A percentile compares a stretch with the other conserved stretches of the same genome.
Evolutionary conservation across 2,113 vertebrate species (phyloP).

Genomic region (Microcebus jonahi): DNA sequence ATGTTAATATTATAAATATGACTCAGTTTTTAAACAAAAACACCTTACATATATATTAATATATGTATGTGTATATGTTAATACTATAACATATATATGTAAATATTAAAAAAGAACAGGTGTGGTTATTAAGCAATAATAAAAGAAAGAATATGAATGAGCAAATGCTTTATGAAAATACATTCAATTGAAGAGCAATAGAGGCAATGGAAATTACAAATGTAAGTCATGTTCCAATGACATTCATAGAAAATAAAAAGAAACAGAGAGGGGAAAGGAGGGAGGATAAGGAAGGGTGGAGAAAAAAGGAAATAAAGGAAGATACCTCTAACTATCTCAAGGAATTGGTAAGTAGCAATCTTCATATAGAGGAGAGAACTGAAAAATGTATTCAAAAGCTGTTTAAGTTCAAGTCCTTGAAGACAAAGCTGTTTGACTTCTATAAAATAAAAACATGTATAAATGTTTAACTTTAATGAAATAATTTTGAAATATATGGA

Average conservation of each 20-base stretch:
- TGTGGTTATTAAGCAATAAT: background rate
- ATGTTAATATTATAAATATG: background rate
- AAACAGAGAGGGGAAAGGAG: too few relatives aligned
- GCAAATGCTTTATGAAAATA: background rate
- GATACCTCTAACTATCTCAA: background rate
- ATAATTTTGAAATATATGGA: background rate
- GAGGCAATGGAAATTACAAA: background rate
- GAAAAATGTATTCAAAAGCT: background rate
- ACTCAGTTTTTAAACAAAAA: background rate
- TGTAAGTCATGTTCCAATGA: background rate
- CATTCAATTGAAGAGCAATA: background rate
- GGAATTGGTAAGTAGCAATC: background rate
- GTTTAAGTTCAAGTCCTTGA: background rate
- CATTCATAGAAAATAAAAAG: background rate
- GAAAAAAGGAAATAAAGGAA: background rate
- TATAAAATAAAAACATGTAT: background rate
- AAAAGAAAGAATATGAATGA: background rate
- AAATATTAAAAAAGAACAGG: background rate
- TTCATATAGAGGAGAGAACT: background rate
- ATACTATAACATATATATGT: too few relatives aligned
- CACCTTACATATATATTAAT: background rate
- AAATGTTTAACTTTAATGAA: background rate
- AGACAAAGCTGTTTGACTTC: background rate
- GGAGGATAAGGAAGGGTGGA: accelerated
- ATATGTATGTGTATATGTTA: background rate